Evolutionary conservation across 2,113 vertebrate species (phyloP).

Genomic region (Neolamprologus hecqui): DNA sequence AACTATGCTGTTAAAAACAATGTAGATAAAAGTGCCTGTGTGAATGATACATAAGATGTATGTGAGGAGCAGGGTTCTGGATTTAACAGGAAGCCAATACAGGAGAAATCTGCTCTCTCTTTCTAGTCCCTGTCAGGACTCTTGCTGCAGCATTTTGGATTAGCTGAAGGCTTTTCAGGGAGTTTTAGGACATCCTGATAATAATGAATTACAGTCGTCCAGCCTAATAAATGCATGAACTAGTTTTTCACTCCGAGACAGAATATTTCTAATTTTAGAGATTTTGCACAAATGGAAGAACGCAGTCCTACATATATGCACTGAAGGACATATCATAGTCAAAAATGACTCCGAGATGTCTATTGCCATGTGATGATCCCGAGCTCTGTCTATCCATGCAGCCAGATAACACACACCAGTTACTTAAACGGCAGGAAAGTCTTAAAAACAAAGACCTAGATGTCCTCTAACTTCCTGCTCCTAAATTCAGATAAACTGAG

Average conservation of each 20-base stretch:
- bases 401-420: neutral
- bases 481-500: neutral
- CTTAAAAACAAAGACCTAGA: neutral
- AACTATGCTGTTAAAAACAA: neutral
- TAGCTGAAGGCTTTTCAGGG: rapidly evolving
- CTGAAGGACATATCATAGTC: neutral
- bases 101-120: neutral
- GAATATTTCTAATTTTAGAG: neutral
- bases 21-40: rapidly evolving
- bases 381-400: neutral
- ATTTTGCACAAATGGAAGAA: neutral
- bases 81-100: too few species aligned
- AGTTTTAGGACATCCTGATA: rapidly evolving
- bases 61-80: neutral
- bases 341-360: neutral
- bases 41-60: neutral
- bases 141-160: neutral
- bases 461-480: neutral
- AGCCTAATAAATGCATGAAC: neutral
- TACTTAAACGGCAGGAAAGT: neutral
- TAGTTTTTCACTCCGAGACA: neutral
- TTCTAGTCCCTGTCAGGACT: neutral
- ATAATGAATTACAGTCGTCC: rapidly evolving
- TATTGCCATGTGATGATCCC: rapidly evolving
- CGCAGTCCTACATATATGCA: neutral